Evolutionary conservation across 2,888 invertebrate species (phyloP), one percentile per base, ranked within the genome.

Genomic region (Ophion ventricosus): DNA sequence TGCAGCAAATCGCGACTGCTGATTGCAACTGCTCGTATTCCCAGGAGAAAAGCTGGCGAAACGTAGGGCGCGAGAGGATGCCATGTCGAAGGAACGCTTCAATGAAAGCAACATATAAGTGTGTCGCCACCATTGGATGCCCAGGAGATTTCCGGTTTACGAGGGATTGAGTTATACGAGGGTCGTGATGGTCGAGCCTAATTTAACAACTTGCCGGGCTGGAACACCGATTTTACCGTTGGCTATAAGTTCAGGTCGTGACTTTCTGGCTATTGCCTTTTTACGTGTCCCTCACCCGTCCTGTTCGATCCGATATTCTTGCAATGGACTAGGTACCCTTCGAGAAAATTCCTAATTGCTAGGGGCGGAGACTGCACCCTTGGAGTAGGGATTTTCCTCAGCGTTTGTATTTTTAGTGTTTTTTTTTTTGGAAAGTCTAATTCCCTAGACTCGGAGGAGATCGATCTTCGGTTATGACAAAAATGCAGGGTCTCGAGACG

Each of bases 61-160:
- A n/a, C 25, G 26, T 26, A 8, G 20, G 59, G 43, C n/a, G 26
- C 63, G 61, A n/a, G 49, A 17, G 74, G 49, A 23, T 29, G 26
- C 4, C n/a, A 74, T 14, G 17, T 20, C 26, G 61, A 54, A 49
- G 29, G 29, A 43, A 54, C 29, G n/a, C 43, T 54, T 17, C 26
- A 64, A 49, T 29, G 63, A 54, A 49, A 49, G 49, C 11, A n/a
- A 49, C 49, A n/a, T 14, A 26, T 29, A 54, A 61, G 74, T 63
- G 61, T 69, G 49, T 49, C 49, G 29, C 40, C 25, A 59, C 23
- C 59, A 56, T 70, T 26, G 23, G 26, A 70, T 76, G 64, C 26
- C 64, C 70, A 57, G 43, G 56, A 59, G 25, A 64, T 59, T 76
- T 57, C 54, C 64, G 64, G 69, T 81, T 64, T 70, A 20, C 7